Evolutionary conservation across 2,113 vertebrate species (phyloP).

Genomic region (Syngnathus floridae): DNA sequence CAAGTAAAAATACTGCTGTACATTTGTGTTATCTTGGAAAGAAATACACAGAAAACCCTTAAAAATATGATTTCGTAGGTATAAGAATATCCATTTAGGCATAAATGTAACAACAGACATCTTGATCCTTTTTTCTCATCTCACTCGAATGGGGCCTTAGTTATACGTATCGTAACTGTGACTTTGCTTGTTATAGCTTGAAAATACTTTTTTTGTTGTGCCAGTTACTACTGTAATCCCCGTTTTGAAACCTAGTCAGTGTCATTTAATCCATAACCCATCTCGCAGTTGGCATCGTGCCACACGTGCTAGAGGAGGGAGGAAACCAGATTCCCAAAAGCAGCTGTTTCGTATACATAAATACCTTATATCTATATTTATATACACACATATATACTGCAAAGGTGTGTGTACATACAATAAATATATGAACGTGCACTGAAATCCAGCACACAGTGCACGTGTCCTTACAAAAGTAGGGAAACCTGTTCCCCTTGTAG

Average conservation of each 20-base stretch:
- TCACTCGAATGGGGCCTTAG: no score
- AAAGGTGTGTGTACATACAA: no score
- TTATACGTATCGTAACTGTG: no score
- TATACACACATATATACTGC: not conserved
- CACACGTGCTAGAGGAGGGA: slow-evolving; percentile 12
- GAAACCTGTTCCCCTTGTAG: not conserved
- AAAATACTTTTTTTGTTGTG: not conserved
- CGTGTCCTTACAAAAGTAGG: no score
- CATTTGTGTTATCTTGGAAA: not conserved
- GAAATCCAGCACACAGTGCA: no score
- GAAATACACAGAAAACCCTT: no score
- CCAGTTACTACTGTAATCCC: not conserved
- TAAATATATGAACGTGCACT: not conserved
- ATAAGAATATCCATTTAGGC: no score
- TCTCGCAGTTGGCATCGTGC: not conserved
- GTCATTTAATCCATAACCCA: not conserved
- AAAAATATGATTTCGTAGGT: no score
- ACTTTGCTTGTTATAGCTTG: no score
- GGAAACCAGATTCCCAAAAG: slow-evolving; percentile 29
- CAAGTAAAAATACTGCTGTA: not conserved
- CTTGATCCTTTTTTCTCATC: no score
- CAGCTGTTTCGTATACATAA: slow-evolving; percentile 25
- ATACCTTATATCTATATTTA: not conserved
- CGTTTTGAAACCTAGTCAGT: not conserved
- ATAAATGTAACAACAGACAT: no score